Evolutionary conservation across 2,888 invertebrate genomes (phyloP).

Genomic region (Sisyra nigra): DNA sequence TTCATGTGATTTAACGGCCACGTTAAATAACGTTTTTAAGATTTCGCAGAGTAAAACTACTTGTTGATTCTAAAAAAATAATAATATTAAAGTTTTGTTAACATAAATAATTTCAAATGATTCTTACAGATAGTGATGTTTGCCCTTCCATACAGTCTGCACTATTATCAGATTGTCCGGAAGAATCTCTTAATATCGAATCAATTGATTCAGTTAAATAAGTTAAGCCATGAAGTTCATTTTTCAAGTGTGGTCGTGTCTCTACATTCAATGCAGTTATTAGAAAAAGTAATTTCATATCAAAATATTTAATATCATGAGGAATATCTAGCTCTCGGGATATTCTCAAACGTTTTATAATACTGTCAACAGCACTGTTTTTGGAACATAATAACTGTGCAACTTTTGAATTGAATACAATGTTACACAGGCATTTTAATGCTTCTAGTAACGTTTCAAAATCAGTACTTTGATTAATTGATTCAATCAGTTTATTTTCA

Average conservation of each 20-base stretch:
- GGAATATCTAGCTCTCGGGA: slow-evolving; percentile 42
- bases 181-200: slow-evolving; percentile 36
- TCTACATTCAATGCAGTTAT: slow-evolving; percentile 68
- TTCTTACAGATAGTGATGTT: not conserved
- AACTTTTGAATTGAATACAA: slow-evolving; percentile 58
- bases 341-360: slow-evolving; percentile 52
- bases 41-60: slow-evolving; percentile 53
- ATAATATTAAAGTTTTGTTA: not conserved
- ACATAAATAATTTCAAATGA: not conserved
- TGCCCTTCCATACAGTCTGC: slow-evolving; percentile 3
- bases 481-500: slow-evolving; percentile 25
- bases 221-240: slow-evolving; percentile 50
- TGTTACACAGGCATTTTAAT: slow-evolving; percentile 76
- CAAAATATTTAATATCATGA: slow-evolving; percentile 64
- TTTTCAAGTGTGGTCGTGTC: slow-evolving; percentile 44
- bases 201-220: slow-evolving; percentile 52
- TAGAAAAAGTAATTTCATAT: slow-evolving; percentile 77
- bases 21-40: slow-evolving; percentile 63
- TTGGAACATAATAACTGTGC: slow-evolving; percentile 41
- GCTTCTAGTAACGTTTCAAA: slow-evolving; percentile 56
- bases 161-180: slow-evolving; percentile 15
- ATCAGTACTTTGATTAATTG: slow-evolving; percentile 25
- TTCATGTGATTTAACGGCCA: slow-evolving; percentile 37
- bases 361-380: slow-evolving; percentile 50
- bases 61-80: slow-evolving; percentile 33